Evolutionary conservation across 2,888 invertebrate species (phyloP), one percentile per base, ranked within the genome.

Genomic region (Strigamia maritima): DNA sequence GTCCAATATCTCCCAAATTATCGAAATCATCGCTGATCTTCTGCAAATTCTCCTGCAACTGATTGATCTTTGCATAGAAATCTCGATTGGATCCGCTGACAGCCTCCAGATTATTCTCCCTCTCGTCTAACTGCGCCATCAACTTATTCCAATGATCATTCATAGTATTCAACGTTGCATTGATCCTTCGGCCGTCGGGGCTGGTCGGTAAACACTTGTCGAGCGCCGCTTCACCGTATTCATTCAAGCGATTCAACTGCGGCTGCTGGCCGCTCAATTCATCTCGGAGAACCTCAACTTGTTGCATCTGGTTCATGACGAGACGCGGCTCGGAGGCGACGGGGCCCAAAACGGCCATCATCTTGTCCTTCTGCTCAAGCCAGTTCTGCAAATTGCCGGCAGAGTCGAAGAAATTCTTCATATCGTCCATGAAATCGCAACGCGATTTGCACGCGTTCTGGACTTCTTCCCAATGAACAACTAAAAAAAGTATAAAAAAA

Each of bases 261-360:
- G 96, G 95, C 84, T 97, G 94, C 86, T 98, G 97, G 0, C 93
- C 92, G 80, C 94, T 90, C 89, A 97, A 94, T 87, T 98, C 98
- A 86, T 98, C 98, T 81, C 97, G 91, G 76, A 98, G 89, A 0
- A 98, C 87, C 84, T 88, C 86, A 76, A 89, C 89, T 89, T 96
- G 96, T 85, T 97, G 95, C 22, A 97, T 94, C 89, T 98, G 98
- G 49, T 94, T 95, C 84, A 95, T 94, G 2, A 97, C 95, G 92
- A 97, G 94, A 79, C 96, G 90, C 0, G 97, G 95, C 86, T 98
- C 98, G 0, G 96, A 94, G 0, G 97, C 96, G 83, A 98, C 96
- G 0, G 97, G 97, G 22, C 98, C 98, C 0, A 98, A 88, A 0
- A 97, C 97, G 0, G 93, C 92, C 87, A 98, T 89, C 97, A 98